Conservation (phyloP, 2,797 vertebrate genomes). For the Acipenser transmontanus region DNA sequence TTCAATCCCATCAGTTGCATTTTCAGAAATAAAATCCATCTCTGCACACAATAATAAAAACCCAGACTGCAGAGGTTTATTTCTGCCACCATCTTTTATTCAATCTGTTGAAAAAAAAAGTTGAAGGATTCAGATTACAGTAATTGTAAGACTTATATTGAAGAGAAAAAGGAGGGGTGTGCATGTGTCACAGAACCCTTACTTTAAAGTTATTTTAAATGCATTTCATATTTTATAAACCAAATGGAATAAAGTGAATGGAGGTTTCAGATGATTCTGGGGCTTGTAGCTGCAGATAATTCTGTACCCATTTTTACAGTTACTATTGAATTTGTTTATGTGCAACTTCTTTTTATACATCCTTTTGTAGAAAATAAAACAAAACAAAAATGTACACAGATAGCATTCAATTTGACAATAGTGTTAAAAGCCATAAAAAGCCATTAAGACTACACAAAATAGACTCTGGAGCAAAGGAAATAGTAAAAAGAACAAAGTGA, state of each 20-base stretch:
- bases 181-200: too few species aligned
- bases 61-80: too few species aligned
- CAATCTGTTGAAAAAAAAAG: background rate
- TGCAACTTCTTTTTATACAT: background rate
- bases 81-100: slow-evolving; percentile 7
- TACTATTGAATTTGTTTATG: too few species aligned
- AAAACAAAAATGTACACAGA: slow-evolving; percentile 32
- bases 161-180: background rate
- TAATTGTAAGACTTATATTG: background rate
- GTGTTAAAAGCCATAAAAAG: slow-evolving; percentile 48
- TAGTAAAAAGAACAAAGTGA: slow-evolving; percentile 47
- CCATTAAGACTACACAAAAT: slow-evolving; percentile 31
- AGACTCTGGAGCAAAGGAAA: background rate
- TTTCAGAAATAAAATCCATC: background rate
- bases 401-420: slow-evolving; percentile 35
- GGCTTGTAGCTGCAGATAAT: too few species aligned
- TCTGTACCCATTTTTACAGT: too few species aligned
- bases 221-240: too few species aligned
- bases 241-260: too few species aligned
- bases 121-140: background rate
- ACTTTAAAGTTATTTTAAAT: too few species aligned
- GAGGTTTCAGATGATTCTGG: too few species aligned
- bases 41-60: slow-evolving; percentile 20
- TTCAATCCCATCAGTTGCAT: too few species aligned
- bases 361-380: slow-evolving; percentile 24